Conservation (phyloP, 2,888 invertebrate species). For the Lobophora halterata region DNA sequence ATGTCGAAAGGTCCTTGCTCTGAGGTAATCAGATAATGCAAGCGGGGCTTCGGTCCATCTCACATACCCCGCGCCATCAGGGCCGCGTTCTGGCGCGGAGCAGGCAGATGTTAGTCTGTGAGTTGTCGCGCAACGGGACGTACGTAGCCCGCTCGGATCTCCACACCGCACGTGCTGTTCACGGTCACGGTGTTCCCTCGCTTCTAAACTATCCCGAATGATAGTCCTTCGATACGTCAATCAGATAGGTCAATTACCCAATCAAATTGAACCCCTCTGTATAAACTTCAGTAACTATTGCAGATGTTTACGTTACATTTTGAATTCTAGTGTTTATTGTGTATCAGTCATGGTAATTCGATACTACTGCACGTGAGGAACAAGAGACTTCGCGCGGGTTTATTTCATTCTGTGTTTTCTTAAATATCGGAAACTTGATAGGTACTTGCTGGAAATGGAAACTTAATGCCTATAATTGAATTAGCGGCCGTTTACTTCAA, state of each 20-base stretch:
- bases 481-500: conserved; percentile 30
- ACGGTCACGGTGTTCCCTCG: conserved; percentile 34
- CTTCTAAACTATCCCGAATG: conserved; percentile 33
- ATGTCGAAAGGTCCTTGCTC: conserved; percentile 77
- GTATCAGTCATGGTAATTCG: conserved; percentile 17
- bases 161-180: conserved; percentile 37
- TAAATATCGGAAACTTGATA: conserved; percentile 24
- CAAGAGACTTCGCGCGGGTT: conserved; percentile 14
- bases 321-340: conserved; percentile 23
- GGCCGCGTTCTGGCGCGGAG: conserved; percentile 42
- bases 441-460: conserved; percentile 19
- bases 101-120: conserved; percentile 59
- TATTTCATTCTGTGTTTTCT: conserved; percentile 10
- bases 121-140: conserved; percentile 65
- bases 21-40: conserved; percentile 73
- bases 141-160: conserved; percentile 51
- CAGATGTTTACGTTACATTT: conserved; percentile 32
- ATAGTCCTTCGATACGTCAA: conserved; percentile 33
- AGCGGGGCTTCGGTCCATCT: conserved; percentile 65
- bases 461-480: conserved; percentile 39
- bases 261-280: conserved; percentile 31
- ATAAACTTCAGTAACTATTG: conserved; percentile 28
- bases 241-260: conserved; percentile 43
- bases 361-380: not conserved
- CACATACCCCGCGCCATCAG: conserved; percentile 37